These are phyloP conservation scores for Mesochorus sp. DNA, from an alignment of 2,888 invertebrate species.

Conservation along the genomic window DNA sequence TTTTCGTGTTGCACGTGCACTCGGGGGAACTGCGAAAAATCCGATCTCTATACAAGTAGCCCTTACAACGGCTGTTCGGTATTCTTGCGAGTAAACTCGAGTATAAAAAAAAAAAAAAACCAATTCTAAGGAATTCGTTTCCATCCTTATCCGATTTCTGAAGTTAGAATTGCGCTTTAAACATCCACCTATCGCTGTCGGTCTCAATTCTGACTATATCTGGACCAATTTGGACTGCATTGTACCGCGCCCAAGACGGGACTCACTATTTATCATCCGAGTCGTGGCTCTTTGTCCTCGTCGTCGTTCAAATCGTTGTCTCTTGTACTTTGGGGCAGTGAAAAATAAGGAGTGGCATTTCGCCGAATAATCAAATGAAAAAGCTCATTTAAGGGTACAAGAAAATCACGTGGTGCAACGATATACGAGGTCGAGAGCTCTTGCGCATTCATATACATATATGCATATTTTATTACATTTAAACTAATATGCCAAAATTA, in stretches of 20 bases:
- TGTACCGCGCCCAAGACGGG: constrained; percentile 29
- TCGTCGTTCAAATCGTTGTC: constrained; percentile 17
- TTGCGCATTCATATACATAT: neutral
- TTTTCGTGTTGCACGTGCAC: no score
- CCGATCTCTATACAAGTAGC: no score
- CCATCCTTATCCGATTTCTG: no score
- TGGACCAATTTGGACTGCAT: neutral
- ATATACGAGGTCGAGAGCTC: no score
- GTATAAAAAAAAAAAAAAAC: no score
- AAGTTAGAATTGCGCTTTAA: no score
- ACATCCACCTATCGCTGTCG: neutral
- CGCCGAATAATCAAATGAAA: constrained; percentile 31
- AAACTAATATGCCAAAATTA: no score
- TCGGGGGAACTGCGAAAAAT: no score
- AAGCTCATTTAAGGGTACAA: neutral
- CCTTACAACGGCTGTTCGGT: no score
- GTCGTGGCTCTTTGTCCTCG: constrained; percentile 34
- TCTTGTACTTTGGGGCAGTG: constrained; percentile 38
- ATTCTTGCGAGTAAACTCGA: no score
- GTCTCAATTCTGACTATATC: constrained; percentile 22
- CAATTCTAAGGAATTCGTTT: no score
- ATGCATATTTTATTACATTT: neutral
- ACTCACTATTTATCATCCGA: constrained; percentile 42
- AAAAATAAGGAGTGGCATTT: constrained; percentile 32
- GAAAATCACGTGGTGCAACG: no score